phyloP scores from a whole-genome alignment of 2,797 vertebrate genomes.

The Petrocephalus sullivani region DNA sequence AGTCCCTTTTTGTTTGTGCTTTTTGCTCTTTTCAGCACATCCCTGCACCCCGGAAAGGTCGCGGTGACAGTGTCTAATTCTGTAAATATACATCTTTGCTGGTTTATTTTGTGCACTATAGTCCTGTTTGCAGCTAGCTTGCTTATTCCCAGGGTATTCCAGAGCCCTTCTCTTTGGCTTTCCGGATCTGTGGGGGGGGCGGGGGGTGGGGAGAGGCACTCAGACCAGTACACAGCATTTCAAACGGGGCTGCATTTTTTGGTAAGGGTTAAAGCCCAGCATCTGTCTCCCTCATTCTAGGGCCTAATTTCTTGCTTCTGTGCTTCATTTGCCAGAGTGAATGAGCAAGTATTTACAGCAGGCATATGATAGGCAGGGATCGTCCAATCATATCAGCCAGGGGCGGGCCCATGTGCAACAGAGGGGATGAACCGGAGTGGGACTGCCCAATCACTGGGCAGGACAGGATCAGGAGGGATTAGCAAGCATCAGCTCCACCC shows the following conservation, averaged over 20 bases:
- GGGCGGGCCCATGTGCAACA: neutral
- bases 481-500: slow-evolving; percentile 26
- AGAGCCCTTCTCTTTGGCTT: neutral
- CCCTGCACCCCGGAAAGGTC: neutral
- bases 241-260: neutral
- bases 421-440: neutral
- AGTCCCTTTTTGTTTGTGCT: neutral
- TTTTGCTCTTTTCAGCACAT: neutral
- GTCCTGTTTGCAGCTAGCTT: neutral
- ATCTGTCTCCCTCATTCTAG: neutral
- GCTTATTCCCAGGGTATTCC: neutral
- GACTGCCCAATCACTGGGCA: neutral
- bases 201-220: neutral
- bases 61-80: neutral
- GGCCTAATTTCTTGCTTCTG: neutral
- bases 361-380: neutral
- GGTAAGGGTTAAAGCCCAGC: neutral
- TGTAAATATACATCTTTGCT: neutral
- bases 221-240: neutral
- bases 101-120: neutral
- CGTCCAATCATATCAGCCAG: neutral
- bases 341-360: neutral
- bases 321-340: neutral
- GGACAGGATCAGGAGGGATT: slow-evolving; percentile 31
- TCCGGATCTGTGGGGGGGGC: neutral